These are phyloP conservation scores for Sepiola atlantica DNA, from an alignment of 2,888 invertebrate genomes.

Conservation along the genomic window DNA sequence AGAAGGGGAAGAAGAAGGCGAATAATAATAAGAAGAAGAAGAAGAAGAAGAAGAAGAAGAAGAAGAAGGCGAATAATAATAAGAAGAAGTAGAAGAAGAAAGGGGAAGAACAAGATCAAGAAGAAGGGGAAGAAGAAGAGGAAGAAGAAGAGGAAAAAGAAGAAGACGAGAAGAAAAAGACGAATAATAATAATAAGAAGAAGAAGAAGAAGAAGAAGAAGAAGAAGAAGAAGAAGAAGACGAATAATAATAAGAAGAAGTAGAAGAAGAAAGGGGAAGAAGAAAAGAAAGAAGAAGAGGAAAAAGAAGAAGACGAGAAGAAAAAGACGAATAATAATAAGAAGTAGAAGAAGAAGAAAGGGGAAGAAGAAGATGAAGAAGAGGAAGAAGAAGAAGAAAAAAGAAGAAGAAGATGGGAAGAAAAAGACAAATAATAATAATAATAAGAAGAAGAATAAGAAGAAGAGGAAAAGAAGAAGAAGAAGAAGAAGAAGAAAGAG, in stretches of 20 bases:
- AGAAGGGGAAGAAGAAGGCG: slow-evolving; percentile 32
- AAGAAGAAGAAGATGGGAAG: neutral
- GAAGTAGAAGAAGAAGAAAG: too few species aligned
- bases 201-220: neutral
- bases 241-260: too few species aligned
- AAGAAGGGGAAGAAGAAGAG: neutral
- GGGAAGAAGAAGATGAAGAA: too few species aligned
- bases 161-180: neutral
- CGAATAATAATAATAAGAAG: neutral
- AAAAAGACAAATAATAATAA: neutral
- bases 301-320: too few species aligned
- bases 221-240: neutral
- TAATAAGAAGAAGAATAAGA: neutral
- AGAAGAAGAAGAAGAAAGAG: neutral
- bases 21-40: slow-evolving; percentile 32
- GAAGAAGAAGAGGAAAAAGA: neutral
- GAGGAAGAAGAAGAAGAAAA: neutral
- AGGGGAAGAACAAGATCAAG: neutral
- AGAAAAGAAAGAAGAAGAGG: too few species aligned
- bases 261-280: too few species aligned
- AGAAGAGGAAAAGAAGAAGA: neutral
- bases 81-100: too few species aligned
- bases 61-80: neutral
- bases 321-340: too few species aligned
- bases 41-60: slow-evolving; percentile 11